These are phyloP conservation scores for Hydrotaea diabolus DNA, from an alignment of 2,888 invertebrate species.

Conservation along the genomic window DNA sequence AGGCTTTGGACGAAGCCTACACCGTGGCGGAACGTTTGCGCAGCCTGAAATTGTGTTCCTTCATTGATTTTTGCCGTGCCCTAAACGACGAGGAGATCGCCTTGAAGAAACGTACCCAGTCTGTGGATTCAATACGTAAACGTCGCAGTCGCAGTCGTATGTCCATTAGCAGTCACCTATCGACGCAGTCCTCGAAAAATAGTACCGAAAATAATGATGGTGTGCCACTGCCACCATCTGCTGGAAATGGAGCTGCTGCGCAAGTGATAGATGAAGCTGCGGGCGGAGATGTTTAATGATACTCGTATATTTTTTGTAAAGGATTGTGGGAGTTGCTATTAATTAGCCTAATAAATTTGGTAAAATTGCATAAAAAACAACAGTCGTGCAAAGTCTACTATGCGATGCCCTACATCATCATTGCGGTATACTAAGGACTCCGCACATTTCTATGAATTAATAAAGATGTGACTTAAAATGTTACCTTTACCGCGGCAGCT, in stretches of 20 bases:
- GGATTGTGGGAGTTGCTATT: no score
- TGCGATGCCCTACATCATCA: no score
- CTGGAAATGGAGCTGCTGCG: background rate
- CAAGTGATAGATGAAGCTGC: no score
- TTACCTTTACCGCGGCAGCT: no score
- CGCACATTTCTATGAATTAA: no score
- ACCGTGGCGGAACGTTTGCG: slow-evolving; percentile 71
- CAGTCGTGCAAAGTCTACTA: no score
- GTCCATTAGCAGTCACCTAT: slow-evolving; percentile 62
- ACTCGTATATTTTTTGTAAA: no score
- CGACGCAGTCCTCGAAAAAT: slow-evolving; percentile 38
- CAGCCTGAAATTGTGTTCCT: slow-evolving; percentile 69
- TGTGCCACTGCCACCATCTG: background rate
- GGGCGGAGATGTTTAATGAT: no score
- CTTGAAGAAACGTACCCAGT: slow-evolving; percentile 72
- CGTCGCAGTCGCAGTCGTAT: slow-evolving; percentile 65
- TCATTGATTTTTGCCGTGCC: slow-evolving; percentile 74
- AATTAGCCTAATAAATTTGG: no score
- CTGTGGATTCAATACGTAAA: slow-evolving; percentile 68
- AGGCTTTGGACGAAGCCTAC: slow-evolving; percentile 72
- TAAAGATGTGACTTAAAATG: no score
- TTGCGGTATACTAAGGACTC: no score
- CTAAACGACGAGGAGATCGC: slow-evolving; percentile 74
- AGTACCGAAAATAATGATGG: slow-evolving; percentile 30
- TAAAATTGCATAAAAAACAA: no score